Conservation (phyloP, 2,797 vertebrate species). For the Onychomys arenicola region DNA sequence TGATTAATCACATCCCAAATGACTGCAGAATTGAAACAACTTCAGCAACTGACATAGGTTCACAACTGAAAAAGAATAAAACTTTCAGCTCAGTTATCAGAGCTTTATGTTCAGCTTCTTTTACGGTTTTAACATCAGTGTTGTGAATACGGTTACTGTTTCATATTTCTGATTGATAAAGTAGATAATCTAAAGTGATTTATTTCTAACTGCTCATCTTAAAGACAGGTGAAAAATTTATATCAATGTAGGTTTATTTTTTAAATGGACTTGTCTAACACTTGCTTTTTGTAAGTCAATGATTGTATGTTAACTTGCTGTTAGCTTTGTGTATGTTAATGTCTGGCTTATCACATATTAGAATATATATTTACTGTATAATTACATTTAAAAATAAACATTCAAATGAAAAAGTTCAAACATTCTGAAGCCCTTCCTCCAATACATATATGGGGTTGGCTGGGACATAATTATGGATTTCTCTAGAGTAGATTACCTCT, state of each 20-base stretch:
- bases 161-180: conserved; percentile 1
- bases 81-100: background rate
- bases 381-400: background rate
- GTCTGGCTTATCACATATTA: conserved; percentile 38
- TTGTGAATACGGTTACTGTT: background rate
- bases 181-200: background rate
- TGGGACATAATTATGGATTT: background rate
- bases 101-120: background rate
- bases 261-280: background rate
- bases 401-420: background rate
- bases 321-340: background rate
- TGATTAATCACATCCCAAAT: background rate
- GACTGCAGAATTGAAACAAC: background rate
- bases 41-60: background rate
- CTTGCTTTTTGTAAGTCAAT: background rate
- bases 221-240: background rate
- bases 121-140: background rate
- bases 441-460: background rate
- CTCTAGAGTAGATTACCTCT: background rate
- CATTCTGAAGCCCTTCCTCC: background rate
- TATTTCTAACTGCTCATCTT: background rate
- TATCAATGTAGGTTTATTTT: background rate
- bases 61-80: background rate
- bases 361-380: background rate
- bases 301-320: background rate